These are phyloP conservation scores for Penelope pileata DNA, from an alignment of 2,113 vertebrate genomes.

Conservation along the genomic window DNA sequence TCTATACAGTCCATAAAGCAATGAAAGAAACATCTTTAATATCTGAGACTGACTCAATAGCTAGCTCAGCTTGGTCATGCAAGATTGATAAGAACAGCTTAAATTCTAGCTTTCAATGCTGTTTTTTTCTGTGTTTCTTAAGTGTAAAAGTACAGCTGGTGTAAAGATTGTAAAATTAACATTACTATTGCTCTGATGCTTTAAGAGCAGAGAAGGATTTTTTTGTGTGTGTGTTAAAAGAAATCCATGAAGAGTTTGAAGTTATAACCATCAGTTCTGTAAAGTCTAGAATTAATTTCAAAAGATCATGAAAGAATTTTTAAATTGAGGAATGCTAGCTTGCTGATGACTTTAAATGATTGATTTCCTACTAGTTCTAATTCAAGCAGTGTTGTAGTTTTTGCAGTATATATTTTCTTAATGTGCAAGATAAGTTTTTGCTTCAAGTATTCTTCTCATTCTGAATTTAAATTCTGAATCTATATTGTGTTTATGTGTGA, in stretches of 20 bases:
- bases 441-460: background rate
- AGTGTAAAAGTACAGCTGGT: background rate
- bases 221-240: background rate
- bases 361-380: background rate
- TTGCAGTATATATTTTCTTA: background rate
- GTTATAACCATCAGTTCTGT: background rate
- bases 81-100: background rate
- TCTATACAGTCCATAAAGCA: background rate
- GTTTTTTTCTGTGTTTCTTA: background rate
- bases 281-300: background rate
- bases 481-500: background rate
- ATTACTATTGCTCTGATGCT: background rate
- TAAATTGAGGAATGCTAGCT: background rate
- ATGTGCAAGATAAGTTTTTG: background rate
- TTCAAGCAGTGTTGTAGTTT: background rate
- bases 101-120: background rate
- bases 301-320: background rate
- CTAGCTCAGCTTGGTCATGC: background rate
- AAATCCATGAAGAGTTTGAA: background rate
- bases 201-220: background rate
- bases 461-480: background rate
- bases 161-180: background rate
- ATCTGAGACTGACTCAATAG: background rate
- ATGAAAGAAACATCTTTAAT: background rate
- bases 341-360: background rate